These are phyloP conservation scores for Drosophila miranda DNA, from an alignment of 1,140 invertebrate species.

Conservation along the genomic window DNA sequence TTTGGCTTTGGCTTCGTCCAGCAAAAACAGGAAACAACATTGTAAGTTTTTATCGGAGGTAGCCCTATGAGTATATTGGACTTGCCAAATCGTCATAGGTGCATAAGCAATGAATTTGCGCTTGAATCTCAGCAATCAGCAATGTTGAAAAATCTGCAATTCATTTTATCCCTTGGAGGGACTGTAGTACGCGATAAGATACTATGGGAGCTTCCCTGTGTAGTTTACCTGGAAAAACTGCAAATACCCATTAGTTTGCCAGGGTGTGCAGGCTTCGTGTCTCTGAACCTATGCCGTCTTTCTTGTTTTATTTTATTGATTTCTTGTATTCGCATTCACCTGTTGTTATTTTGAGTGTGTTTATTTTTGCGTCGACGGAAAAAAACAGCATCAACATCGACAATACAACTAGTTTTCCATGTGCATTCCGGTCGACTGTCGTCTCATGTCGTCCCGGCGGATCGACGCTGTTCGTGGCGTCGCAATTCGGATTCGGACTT, in stretches of 20 bases:
- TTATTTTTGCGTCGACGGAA: conserved; percentile 56
- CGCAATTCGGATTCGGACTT: conserved; percentile 52
- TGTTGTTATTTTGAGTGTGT: conserved; percentile 69
- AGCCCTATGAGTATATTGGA: background rate
- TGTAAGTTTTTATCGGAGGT: conserved; percentile 7
- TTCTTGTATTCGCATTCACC: conserved; percentile 76
- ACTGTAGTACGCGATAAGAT: no score
- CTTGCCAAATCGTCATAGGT: no score
- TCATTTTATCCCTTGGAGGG: no score
- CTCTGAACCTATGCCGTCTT: conserved; percentile 14
- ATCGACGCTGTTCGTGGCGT: conserved; percentile 32
- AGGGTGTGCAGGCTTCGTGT: conserved; percentile 6
- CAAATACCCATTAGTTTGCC: conserved; percentile 9
- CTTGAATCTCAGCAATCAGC: background rate
- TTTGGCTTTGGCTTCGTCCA: conserved; percentile 10
- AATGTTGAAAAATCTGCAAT: no score
- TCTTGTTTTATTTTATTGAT: conserved; percentile 60
- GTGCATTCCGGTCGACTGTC: conserved; percentile 59
- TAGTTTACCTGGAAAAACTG: conserved; percentile 1
- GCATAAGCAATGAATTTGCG: no score
- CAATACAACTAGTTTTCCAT: conserved; percentile 73
- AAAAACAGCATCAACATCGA: conserved; percentile 47
- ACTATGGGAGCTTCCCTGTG: background rate
- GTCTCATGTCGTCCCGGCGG: conserved; percentile 34
- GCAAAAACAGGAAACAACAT: conserved; percentile 60